Evolutionary conservation across 2,888 invertebrate species (phyloP), one percentile per base, ranked within the genome.

Genomic region (Leucoma salicis): DNA sequence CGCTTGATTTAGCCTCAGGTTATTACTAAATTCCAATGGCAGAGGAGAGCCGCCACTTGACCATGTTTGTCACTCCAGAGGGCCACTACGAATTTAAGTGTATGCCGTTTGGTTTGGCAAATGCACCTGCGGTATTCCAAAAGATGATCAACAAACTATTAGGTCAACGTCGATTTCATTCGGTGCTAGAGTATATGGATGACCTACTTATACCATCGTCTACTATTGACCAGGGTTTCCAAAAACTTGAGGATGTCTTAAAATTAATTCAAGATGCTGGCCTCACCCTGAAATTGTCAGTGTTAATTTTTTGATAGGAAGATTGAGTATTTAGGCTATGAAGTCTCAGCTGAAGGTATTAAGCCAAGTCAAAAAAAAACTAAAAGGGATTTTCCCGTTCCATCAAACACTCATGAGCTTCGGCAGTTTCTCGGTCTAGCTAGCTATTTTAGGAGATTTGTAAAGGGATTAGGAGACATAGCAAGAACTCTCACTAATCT

Each of bases 341-440:
- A 42, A n/a, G 21, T 47, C 2, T 29, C 15, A 8, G 11, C 21
- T 0, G 7, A 1, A 4, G 47, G 43, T 2, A 29, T 47, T 7
- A 24, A 37, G 2, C 46, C 39, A 12, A 36, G 39, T n/a, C 1
- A 1, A 2, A 25, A 25, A 6, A 25, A 25, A 16, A 25, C 2
- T 25, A 10, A 6, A 25, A 25, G 10, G 6, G 2, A 25, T 25
- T 25, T 10, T 6, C 25, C 53, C 58, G 2, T 13, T 0, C 67
- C 64, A 0, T 25, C 0, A 10, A 58, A 64, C 32, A 31, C 46
- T 0, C 61, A 66, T 25, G 54, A 66, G 3, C 31, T 70, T 3
- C 31, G 65, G n/a, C 57, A 47, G 18, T 71, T 69, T 25, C 12
- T 71, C 0, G 68, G 69, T 0, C 49, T 73, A 0, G 41, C 69